Evolutionary conservation across 2,113 vertebrate genomes (phyloP).

Genomic region (Apus apus): DNA sequence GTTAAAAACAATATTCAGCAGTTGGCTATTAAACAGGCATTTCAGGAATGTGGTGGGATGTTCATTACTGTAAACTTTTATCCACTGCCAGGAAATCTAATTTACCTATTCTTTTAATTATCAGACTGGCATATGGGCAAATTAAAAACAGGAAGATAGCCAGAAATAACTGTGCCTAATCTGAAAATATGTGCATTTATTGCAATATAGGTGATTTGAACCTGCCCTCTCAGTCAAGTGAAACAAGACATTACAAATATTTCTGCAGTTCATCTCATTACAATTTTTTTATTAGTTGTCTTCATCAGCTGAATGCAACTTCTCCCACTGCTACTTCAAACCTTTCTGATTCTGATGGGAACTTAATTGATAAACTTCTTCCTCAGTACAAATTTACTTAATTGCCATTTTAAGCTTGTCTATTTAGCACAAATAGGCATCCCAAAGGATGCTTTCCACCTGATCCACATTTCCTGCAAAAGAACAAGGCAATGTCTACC

Average conservation of each 20-base stretch:
- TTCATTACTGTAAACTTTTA: conserved; percentile 36
- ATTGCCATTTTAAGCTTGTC: not conserved
- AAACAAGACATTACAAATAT: not conserved
- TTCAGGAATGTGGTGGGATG: conserved; percentile 18
- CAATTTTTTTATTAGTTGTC: not conserved
- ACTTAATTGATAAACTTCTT: not conserved
- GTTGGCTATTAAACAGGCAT: conserved; percentile 26
- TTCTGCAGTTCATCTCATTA: not conserved
- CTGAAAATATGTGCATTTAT: not conserved
- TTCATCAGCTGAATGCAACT: not conserved
- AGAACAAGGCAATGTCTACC: not conserved
- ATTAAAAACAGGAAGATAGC: conserved; percentile 39
- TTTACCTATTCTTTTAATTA: conserved; percentile 56
- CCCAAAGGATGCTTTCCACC: not conserved
- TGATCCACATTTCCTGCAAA: not conserved
- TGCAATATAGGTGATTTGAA: not conserved
- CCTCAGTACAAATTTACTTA: not conserved
- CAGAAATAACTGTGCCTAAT: conserved; percentile 10
- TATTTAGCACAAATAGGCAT: not conserved
- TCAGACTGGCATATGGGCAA: conserved; percentile 20
- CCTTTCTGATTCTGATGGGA: not conserved
- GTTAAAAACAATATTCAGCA: conserved; percentile 16
- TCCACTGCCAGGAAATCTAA: conserved; percentile 42
- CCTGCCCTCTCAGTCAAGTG: not conserved
- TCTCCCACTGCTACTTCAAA: not conserved